Percentiles rank a stretch among this genome's conserved stretches.
These are phyloP conservation scores for Orgyia antiqua DNA, from an alignment of 2,888 invertebrate genomes.

Conservation along the genomic window DNA sequence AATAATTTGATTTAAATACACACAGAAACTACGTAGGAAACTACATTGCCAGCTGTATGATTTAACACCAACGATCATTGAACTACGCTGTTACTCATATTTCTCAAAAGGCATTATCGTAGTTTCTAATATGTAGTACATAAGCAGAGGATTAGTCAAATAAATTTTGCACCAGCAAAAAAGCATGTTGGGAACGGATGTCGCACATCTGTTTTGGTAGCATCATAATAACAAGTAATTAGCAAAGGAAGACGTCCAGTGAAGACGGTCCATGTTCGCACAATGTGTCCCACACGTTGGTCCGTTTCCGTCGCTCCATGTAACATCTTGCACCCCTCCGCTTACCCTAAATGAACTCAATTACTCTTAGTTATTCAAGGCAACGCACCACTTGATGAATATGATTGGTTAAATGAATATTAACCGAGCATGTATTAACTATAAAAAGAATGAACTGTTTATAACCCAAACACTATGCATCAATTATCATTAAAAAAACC, in stretches of 20 bases:
- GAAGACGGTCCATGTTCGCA: constrained; percentile 53
- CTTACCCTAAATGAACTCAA: constrained; percentile 28
- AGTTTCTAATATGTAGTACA: too few species aligned
- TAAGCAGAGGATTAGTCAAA: constrained; percentile 5
- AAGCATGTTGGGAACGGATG: constrained; percentile 58
- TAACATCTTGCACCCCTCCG: constrained; percentile 23
- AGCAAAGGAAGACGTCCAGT: constrained; percentile 54
- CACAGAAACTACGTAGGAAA: too few species aligned
- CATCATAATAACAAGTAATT: constrained; percentile 73
- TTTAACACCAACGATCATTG: too few species aligned
- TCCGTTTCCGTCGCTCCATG: constrained; percentile 45
- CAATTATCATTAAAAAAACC: constrained; percentile 28
- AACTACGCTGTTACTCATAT: too few species aligned
- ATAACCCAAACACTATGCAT: constrained; percentile 11
- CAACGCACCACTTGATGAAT: constrained; percentile 21
- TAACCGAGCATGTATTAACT: neutral
- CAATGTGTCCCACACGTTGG: constrained; percentile 70
- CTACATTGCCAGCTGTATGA: too few species aligned
- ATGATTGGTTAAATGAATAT: constrained; percentile 4
- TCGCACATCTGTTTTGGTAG: constrained; percentile 72
- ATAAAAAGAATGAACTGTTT: constrained; percentile 2
- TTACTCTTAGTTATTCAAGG: constrained; percentile 17
- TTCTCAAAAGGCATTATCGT: too few species aligned
- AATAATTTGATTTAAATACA: too few species aligned
- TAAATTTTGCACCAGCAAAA: constrained; percentile 14